These are phyloP conservation scores for Hirtodrosophila confusa DNA, from an alignment of 2,888 invertebrate species.

Conservation along the genomic window DNA sequence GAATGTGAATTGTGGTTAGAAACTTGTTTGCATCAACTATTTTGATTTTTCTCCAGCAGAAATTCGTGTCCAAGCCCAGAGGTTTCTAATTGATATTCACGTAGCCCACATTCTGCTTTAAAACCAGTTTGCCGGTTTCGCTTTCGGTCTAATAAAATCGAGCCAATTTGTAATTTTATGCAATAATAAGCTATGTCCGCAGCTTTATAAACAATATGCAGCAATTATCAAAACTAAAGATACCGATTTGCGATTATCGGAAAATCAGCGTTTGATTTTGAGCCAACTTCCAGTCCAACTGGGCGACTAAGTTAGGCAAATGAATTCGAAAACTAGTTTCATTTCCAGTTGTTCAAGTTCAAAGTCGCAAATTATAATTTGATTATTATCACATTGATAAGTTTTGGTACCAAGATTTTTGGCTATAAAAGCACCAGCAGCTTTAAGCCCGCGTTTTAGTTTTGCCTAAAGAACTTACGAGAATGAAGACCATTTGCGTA, in stretches of 20 bases:
- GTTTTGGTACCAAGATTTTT: conserved; percentile 23
- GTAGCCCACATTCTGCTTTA: conserved; percentile 42
- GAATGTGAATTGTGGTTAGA: background rate
- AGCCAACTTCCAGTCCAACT: conserved; percentile 3
- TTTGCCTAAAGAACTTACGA: conserved; percentile 19
- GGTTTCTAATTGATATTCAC: background rate
- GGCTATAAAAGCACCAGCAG: conserved; percentile 53
- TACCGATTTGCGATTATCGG: conserved; percentile 30
- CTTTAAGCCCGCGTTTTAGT: conserved; percentile 50
- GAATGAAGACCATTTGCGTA: conserved; percentile 64
- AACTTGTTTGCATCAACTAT: conserved; percentile 5
- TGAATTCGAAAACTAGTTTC: conserved; percentile 58
- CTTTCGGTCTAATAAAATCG: conserved; percentile 32
- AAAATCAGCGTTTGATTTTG: conserved; percentile 31
- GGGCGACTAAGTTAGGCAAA: conserved; percentile 40
- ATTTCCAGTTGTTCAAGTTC: conserved; percentile 65
- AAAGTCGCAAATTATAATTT: conserved; percentile 69
- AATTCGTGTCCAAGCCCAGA: background rate
- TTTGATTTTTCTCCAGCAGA: background rate
- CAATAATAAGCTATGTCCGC: conserved; percentile 8
- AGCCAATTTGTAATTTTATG: conserved; percentile 20
- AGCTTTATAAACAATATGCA: conserved; percentile 12
- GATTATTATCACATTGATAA: conserved; percentile 52
- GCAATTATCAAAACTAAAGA: conserved; percentile 17
- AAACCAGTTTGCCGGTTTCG: conserved; percentile 41